A percentile compares a stretch with the other conserved stretches of the same genome.
Conservation (phyloP, 2,888 invertebrate species). For the Noctua fimbriata region DNA sequence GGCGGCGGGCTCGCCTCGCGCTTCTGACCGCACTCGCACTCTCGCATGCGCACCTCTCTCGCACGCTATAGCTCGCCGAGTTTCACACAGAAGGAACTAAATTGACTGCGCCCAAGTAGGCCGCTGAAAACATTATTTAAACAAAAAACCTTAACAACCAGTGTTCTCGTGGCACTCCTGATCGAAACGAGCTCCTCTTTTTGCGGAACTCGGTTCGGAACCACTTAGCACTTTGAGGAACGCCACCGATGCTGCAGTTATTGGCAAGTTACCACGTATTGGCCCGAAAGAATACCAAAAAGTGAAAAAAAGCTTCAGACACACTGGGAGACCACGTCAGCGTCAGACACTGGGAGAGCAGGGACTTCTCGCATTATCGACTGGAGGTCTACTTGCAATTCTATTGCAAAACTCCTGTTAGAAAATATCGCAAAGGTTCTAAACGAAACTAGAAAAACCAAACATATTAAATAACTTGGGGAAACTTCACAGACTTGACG, state of each 20-base stretch:
- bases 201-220: too few relatives aligned
- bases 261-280: not conserved
- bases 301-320: not conserved
- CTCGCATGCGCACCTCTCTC: not conserved
- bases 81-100: not conserved
- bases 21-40: slow-evolving; percentile 85
- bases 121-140: not conserved
- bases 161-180: not conserved
- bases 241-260: not conserved
- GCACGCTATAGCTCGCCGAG: not conserved
- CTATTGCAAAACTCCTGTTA: not conserved
- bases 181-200: not conserved
- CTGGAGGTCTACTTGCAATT: not conserved
- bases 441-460: not conserved
- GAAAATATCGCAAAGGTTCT: not conserved
- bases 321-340: not conserved
- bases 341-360: too few relatives aligned
- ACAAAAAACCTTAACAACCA: not conserved
- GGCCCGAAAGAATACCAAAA: not conserved
- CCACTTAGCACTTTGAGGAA: not conserved
- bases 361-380: too few relatives aligned
- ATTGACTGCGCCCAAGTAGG: not conserved
- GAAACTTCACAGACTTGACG: not conserved
- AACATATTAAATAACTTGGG: not conserved
- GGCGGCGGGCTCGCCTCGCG: slow-evolving; percentile 93